phyloP scores from a whole-genome alignment of 2,113 vertebrate species.

The Crotalus viridis region DNA sequence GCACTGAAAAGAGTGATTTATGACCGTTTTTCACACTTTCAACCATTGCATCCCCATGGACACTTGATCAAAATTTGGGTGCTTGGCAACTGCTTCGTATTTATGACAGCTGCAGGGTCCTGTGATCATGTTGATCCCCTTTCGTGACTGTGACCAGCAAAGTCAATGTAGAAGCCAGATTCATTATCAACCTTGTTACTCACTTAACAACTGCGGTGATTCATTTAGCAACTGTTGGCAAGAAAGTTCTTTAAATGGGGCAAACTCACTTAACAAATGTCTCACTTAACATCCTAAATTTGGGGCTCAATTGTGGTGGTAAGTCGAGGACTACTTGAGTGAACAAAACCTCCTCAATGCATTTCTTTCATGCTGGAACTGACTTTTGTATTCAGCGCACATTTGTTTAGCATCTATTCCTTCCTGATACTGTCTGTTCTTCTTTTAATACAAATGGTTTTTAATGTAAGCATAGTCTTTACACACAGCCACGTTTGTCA shows the following conservation, averaged over 20 bases:
- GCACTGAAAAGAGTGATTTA: no score
- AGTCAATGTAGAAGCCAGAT: not conserved
- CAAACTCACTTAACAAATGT: not conserved
- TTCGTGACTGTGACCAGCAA: not conserved
- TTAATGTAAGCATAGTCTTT: not conserved
- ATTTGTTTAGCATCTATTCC: not conserved
- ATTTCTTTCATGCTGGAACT: not conserved
- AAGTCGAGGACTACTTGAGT: not conserved
- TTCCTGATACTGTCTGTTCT: not conserved
- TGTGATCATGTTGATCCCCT: not conserved
- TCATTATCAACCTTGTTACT: not conserved
- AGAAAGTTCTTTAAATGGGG: not conserved
- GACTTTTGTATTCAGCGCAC: not conserved
- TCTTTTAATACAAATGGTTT: not conserved
- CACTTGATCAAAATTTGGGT: no score
- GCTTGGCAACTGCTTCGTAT: no score
- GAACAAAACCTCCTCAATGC: not conserved
- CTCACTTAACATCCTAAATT: not conserved
- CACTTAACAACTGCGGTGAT: not conserved
- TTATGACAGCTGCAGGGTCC: no score
- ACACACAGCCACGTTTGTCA: not conserved
- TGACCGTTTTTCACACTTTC: no score
- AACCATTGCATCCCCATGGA: no score
- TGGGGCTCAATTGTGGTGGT: not conserved
- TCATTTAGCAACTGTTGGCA: not conserved